These are phyloP conservation scores for Telmatherina bonti DNA, from an alignment of 2,797 vertebrate species.

Conservation along the genomic window DNA sequence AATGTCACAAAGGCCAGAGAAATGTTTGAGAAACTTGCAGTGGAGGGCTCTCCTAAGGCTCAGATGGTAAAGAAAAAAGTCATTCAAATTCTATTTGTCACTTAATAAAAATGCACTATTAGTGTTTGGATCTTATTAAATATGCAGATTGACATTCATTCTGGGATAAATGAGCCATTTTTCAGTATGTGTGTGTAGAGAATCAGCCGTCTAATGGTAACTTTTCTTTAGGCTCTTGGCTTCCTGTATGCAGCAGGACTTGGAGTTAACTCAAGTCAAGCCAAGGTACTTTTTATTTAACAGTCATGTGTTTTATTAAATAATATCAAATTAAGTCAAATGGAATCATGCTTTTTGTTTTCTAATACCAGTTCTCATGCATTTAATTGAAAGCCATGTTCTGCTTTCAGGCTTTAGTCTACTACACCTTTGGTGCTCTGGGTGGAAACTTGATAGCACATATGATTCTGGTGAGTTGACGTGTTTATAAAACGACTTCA, in stretches of 20 bases:
- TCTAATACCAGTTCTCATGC: not conserved
- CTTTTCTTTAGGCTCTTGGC: constrained; percentile 89
- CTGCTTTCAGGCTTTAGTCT: constrained; percentile 90
- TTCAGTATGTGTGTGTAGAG: not conserved
- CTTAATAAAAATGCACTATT: not conserved
- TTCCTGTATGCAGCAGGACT: constrained; percentile 97
- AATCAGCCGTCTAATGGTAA: constrained; percentile 4
- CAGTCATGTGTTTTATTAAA: not conserved
- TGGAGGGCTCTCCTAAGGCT: constrained; percentile 95
- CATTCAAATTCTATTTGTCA: not conserved
- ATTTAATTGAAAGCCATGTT: not conserved
- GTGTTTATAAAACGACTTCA: not conserved
- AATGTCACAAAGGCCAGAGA: constrained; percentile 89
- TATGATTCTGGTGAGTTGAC: constrained; percentile 94
- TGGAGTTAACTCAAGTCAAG: constrained; percentile 97
- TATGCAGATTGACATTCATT: not conserved
- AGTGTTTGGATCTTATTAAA: not conserved
- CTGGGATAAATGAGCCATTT: too few relatives aligned
- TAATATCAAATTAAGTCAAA: not conserved
- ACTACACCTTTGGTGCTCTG: constrained; percentile 97
- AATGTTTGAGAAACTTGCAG: constrained; percentile 92
- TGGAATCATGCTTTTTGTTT: not conserved
- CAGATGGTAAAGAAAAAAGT: constrained; percentile 87
- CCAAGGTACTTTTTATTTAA: constrained; percentile 86
- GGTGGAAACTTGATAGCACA: constrained; percentile 96